Base-by-base conservation (phyloP, 2,797 vertebrate genomes). In the Eremophila alpestris region DNA sequence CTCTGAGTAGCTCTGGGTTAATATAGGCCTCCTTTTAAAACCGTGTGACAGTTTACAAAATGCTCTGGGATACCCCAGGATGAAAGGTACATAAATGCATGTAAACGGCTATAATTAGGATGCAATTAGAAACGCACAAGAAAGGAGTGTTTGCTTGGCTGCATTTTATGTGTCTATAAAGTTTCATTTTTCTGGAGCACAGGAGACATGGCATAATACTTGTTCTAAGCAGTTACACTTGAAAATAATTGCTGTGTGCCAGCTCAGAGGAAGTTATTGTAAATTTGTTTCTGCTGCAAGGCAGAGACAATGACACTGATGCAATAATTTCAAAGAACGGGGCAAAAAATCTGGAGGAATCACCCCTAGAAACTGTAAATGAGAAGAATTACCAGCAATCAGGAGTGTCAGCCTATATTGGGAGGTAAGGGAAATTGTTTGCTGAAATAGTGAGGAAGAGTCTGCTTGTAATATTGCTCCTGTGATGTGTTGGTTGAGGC, bases 51-150 rank as follows among this genome's bases (percentile, higher is more conserved):
- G 70, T 76, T 87, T 64, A 70, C 56, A 96, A 89, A 96, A 56
- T 96, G 95, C 94, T 94, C 67, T 94, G 70, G 91, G 93, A 94
- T 96, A 81, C 59, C 55, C 68, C 34, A 54, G 85, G 93, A 95
- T 95, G 91, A 97, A 96, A 97, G 95, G 80, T 71, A 60, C 41
- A 89, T 92, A 92, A 92, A 92, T 93, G 55, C 52, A 90, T 94
- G 83, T 91, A 76, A 94, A 93, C 89, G 45, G 68, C 75, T 91
- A n/a, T 94, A 56, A 90, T 96, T 94, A 68, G 76, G 70, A 80
- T 90, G 63, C 77, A 90, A 56, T 96, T 95, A 96, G 70, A 64
- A 94, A 91, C 15, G 70, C 86, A 93, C 69, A 91, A 62, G 89
- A 94, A 87, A 91, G 85, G 65, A 82, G 40, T 27, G 40, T 93